Base-by-base conservation (phyloP, 2,888 invertebrate species). In the Lobophora halterata region DNA sequence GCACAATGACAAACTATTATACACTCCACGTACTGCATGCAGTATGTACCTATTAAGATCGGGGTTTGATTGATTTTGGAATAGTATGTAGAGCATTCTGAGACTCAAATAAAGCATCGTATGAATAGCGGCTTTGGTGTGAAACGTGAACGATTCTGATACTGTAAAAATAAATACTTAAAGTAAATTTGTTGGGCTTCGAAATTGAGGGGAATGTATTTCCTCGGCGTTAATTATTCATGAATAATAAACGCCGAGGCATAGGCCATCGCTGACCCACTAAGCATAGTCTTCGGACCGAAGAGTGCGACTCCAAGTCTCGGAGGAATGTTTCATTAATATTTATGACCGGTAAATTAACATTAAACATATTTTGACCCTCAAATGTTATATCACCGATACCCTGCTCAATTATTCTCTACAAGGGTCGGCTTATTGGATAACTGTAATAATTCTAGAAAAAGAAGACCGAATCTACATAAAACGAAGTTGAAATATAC, bases 331-430 rank as follows among this genome's bases (percentile, higher is more conserved):
- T 73, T 74, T 71, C 73, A 83, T 83, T 73, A 80, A 81, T 81
- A 82, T 82, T 81, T 79, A 81, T 81, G 74, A 70, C 69, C 71
- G 71, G 74, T 75, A 80, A 79, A 79, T 79, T 79, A 80, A 76
- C 75, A 76, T 80, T 78, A 78, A 79, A 74, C 72, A 73, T 75
- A 64, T 77, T 78, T 77, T 75, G 74, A 72, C 69, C 70, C 65
- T 58, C 62, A 59, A 50, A 44, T 55, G 37, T 63, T 52, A 58
- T 61, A 72, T 71, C 61, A 68, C 60, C 65, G 68, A 77, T 71
- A 72, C 65, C 23, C 40, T 25, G 29, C 27, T 48, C 39, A 48
- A 46, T 48, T 46, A 65, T 65, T 52, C 52, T 34, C 29, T 41
- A 61, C 59, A 64, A 62, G 55, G 50, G 47, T 46, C 55, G 50